A percentile compares a stretch with the other conserved stretches of the same genome.
Conservation (phyloP, 2,113 vertebrate species). For the Hydropotes inermis region DNA sequence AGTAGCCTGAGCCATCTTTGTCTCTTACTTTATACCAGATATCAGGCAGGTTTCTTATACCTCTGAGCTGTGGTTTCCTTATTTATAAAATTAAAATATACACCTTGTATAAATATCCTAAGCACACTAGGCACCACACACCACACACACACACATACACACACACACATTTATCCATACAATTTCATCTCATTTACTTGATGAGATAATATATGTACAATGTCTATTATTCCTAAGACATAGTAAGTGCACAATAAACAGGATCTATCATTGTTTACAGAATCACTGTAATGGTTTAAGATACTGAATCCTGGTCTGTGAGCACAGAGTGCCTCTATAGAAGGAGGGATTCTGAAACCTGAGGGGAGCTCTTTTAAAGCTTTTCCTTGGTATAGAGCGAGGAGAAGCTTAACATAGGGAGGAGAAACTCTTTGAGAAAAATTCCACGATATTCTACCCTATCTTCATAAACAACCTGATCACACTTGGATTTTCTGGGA, state of each 20-base stretch:
- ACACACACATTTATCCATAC: too few species aligned
- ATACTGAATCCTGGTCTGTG: not conserved
- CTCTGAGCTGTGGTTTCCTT: not conserved
- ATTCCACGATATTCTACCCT: not conserved
- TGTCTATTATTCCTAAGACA: not conserved
- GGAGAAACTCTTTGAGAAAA: constrained; percentile 30
- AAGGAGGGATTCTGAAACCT: not conserved
- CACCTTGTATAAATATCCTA: not conserved
- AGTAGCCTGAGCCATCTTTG: not conserved
- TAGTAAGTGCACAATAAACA: not conserved
- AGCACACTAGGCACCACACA: not conserved
- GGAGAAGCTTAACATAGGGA: not conserved
- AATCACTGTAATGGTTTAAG: not conserved
- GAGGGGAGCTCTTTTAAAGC: not conserved
- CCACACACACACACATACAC: not conserved
- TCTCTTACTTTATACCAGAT: not conserved
- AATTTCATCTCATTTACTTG: not conserved
- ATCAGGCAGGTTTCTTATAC: not conserved
- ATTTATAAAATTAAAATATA: not conserved
- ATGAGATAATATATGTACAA: not conserved
- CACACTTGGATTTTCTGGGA: not conserved
- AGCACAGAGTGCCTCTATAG: not conserved
- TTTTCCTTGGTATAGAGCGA: not conserved
- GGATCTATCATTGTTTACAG: not conserved
- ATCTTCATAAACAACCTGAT: not conserved